phyloP scores from a whole-genome alignment of 1,140 invertebrate genomes.

The Cheumatopsyche charites region DNA sequence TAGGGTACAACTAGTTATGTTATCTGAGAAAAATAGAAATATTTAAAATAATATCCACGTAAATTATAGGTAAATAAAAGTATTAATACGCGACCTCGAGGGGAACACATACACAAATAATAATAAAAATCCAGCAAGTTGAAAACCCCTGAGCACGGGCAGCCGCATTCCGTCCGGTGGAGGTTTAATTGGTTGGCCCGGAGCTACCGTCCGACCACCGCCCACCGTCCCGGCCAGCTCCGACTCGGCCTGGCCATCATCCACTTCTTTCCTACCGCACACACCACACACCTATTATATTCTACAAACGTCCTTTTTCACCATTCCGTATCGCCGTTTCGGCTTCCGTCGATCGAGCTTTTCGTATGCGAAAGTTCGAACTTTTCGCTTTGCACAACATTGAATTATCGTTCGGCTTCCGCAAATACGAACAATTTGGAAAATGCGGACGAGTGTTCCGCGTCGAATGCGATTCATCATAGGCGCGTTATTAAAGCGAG shows the following conservation, averaged over 20 bases:
- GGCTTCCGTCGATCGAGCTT: background rate
- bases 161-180: constrained; percentile 34
- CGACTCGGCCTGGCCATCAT: constrained; percentile 2
- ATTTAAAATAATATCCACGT: no score
- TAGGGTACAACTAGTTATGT: no score
- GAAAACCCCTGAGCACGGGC: constrained; percentile 16
- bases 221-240: constrained; percentile 27
- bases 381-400: no score
- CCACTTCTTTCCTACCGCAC: background rate
- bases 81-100: no score
- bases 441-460: no score
- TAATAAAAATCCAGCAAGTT: constrained; percentile 14
- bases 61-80: no score
- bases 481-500: no score
- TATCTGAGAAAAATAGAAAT: no score
- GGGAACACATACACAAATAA: no score
- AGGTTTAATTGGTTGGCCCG: constrained; percentile 42
- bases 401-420: background rate
- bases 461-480: no score
- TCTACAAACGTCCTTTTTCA: background rate
- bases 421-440: no score
- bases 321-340: background rate
- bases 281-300: background rate
- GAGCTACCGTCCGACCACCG: constrained; percentile 38
- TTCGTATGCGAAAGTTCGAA: no score